A percentile compares a stretch with the other conserved stretches of the same genome.
Conservation (phyloP, 2,888 invertebrate species). For the Oegoconia quadripuncta region DNA sequence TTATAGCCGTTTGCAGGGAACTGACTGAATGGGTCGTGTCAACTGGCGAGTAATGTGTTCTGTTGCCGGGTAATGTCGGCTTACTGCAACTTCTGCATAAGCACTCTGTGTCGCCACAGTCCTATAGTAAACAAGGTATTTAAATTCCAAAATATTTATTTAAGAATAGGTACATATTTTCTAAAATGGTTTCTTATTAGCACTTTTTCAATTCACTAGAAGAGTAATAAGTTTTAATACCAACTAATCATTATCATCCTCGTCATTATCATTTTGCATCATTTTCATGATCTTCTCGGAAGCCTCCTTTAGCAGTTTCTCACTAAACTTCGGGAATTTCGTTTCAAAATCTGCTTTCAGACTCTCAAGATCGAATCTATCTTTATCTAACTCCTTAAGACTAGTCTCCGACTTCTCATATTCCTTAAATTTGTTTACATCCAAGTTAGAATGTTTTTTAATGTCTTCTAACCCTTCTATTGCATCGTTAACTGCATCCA, state of each 20-base stretch:
- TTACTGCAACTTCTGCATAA: too few species aligned
- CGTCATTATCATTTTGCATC: constrained; percentile 39
- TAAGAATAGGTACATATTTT: too few species aligned
- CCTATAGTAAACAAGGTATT: too few species aligned
- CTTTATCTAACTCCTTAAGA: constrained; percentile 42
- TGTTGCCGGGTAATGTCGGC: too few species aligned
- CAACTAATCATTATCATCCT: constrained; percentile 20
- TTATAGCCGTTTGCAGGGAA: too few species aligned
- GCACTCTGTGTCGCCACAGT: too few species aligned
- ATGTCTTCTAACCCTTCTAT: constrained; percentile 58
- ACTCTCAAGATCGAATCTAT: constrained; percentile 46
- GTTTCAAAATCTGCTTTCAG: constrained; percentile 50
- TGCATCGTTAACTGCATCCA: constrained; percentile 64
- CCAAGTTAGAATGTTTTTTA: constrained; percentile 56
- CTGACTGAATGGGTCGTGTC: too few species aligned
- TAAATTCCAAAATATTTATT: too few species aligned
- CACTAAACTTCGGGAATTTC: constrained; percentile 56
- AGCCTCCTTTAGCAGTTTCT: constrained; percentile 52
- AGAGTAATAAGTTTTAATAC: neutral
- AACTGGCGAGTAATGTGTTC: too few species aligned
- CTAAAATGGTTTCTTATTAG: too few species aligned
- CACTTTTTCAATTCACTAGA: too few species aligned
- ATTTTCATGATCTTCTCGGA: constrained; percentile 51
- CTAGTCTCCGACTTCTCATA: constrained; percentile 38
- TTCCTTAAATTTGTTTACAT: constrained; percentile 47